Base-by-base conservation (phyloP, 2,797 vertebrate species). In the Kryptopterus vitreolus region DNA sequence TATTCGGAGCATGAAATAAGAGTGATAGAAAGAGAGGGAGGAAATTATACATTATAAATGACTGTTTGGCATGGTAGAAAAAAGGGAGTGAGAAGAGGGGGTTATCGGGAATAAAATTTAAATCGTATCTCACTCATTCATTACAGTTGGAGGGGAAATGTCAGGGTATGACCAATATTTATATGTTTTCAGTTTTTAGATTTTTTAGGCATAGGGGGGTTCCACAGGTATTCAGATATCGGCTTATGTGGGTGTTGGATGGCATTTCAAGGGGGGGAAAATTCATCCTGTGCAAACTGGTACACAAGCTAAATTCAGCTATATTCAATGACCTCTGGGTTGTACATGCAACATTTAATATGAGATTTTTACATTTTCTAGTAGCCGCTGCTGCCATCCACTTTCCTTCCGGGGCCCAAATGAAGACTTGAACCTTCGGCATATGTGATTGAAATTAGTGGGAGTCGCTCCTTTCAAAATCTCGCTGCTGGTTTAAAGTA, bases 1-100 rank as follows among this genome's bases (percentile, higher is more conserved):
- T 93, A 92, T 93, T 92, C 90, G 92, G 92, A 94, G 93, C 90
- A 87, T 93, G 91, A 94, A 93, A 94, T 92, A 92, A 92, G 88
- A 92, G 89, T 90, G 91, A 92, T 90, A 89, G 91, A 92, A 92
- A 90, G 88, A 89, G 88, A 87, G 89, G 88, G 87, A 88, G 87
- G 85, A 87, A 92, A 92, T 92, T 89, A 91, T 92, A 91, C 89
- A 91, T n/a, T n/a, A n/a, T n/a, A n/a, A n/a, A n/a, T n/a, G n/a
- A 88, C 88, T 82, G 88, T 89, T 92, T 77, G 89, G 87, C 87
- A 69, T 52, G 57, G 38, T 24, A 73, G 62, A 79, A 70, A 90
- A 90, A 83, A 88, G 82, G 84, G 88, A 87, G 90, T 87, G 84
- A 89, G 82, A 87, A 91, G 86, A 89, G 65, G 82, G 86, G 84